A percentile compares a stretch with the other conserved stretches of the same genome.
Conservation (phyloP, 2,797 vertebrate genomes). For the Premnoplex brunnescens region DNA sequence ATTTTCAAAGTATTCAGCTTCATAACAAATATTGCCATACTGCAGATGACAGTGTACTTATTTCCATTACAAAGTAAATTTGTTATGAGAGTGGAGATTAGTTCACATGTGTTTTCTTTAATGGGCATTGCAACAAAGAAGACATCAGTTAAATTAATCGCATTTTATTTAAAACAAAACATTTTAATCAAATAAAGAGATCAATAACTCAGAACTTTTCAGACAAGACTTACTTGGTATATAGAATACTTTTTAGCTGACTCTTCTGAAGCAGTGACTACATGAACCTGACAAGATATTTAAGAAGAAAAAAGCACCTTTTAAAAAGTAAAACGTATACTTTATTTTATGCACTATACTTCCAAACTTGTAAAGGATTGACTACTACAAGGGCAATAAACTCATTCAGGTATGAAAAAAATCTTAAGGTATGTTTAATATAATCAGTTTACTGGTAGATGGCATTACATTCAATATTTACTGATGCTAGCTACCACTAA, state of each 20-base stretch:
- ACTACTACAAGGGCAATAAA: not conserved
- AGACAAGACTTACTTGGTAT: constrained; percentile 72
- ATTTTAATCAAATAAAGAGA: not conserved
- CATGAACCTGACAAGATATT: constrained; percentile 71
- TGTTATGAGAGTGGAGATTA: not conserved
- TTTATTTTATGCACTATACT: not conserved
- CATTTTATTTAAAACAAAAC: not conserved
- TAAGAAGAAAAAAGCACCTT: not conserved
- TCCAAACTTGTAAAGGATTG: not conserved
- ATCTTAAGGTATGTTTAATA: not conserved
- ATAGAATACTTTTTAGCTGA: constrained; percentile 65
- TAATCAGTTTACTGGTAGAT: not conserved
- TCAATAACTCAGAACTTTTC: not conserved
- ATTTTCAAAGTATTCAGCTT: not conserved
- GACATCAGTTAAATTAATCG: not conserved
- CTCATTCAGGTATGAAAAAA: not conserved
- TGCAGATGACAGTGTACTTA: not conserved
- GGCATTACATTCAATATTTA: not conserved
- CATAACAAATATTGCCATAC: not conserved
- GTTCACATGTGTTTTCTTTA: not conserved
- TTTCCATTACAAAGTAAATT: constrained; percentile 1
- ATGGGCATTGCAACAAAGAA: not conserved
- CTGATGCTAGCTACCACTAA: not conserved
- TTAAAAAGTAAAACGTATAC: not conserved
- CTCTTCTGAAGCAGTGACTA: constrained; percentile 76